Evolutionary conservation across 2,888 invertebrate species (phyloP).

Genomic region (Pachliopta kotzebuea): DNA sequence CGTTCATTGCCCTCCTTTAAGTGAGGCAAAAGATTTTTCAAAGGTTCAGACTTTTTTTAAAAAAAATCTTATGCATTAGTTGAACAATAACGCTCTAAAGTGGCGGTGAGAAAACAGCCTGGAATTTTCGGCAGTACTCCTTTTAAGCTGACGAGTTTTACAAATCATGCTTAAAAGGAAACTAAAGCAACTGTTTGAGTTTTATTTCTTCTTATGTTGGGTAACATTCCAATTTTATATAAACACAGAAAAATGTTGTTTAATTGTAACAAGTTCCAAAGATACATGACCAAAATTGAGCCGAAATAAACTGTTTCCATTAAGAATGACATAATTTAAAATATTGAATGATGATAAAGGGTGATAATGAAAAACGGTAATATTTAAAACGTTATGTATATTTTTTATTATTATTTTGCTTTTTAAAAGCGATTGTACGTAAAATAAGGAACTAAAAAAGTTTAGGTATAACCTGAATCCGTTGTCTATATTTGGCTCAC

Average conservation of each 20-base stretch:
- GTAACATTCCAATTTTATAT: too few species aligned
- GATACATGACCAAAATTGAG: too few species aligned
- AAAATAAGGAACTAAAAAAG: neutral
- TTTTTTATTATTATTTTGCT: too few species aligned
- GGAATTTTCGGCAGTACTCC: conserved; percentile 27
- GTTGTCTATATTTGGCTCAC: conserved; percentile 4
- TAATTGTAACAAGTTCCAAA: too few species aligned
- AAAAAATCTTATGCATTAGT: conserved; percentile 60
- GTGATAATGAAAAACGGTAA: too few species aligned
- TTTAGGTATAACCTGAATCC: neutral
- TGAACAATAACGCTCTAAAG: conserved; percentile 51
- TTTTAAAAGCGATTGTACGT: too few species aligned
- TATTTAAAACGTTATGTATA: too few species aligned
- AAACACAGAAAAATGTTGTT: too few species aligned
- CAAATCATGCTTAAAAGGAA: conserved; percentile 14
- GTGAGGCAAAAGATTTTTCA: conserved; percentile 46
- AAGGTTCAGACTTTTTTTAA: conserved; percentile 46
- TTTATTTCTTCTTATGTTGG: too few species aligned
- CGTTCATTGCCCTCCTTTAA: conserved; percentile 53
- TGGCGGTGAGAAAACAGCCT: conserved; percentile 39
- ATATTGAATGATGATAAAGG: too few species aligned
- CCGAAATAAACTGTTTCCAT: too few species aligned
- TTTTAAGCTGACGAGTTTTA: conserved; percentile 6
- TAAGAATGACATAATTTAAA: too few species aligned
- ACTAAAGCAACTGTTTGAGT: neutral